These are phyloP conservation scores for Ahaetulla prasina DNA, from an alignment of 2,113 vertebrate genomes.

Conservation along the genomic window DNA sequence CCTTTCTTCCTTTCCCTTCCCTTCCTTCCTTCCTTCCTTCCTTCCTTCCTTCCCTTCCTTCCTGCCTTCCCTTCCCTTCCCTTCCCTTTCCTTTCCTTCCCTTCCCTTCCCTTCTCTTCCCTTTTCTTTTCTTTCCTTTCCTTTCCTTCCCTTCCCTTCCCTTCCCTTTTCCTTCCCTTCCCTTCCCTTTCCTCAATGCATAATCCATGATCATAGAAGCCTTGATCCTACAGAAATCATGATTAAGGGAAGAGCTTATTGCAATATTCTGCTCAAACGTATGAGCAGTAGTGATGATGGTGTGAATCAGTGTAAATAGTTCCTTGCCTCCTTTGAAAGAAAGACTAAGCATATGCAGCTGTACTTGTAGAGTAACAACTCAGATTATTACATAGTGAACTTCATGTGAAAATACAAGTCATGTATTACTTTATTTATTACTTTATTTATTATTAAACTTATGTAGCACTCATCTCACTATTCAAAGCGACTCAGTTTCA, in stretches of 20 bases:
- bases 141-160: fast-evolving
- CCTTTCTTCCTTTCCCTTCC: too few relatives aligned
- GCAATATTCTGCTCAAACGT: not conserved
- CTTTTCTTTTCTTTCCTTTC: too few relatives aligned
- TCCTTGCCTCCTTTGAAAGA: not conserved
- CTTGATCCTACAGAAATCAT: not conserved
- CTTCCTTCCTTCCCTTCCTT: too few relatives aligned
- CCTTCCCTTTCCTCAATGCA: not conserved
- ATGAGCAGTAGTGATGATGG: not conserved
- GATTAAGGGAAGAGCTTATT: not conserved
- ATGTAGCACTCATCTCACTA: not conserved
- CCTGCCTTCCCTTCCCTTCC: too few relatives aligned
- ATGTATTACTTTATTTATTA: not conserved
- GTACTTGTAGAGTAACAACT: not conserved
- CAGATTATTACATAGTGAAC: not conserved
- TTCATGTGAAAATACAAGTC: not conserved
- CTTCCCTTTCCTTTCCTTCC: too few relatives aligned
- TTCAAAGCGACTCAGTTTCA: not conserved
- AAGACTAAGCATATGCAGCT: not conserved
- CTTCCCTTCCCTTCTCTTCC: too few relatives aligned
- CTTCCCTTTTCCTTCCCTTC: too few relatives aligned
- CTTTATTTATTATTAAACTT: not conserved
- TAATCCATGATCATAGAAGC: not conserved
- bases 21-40: too few relatives aligned
- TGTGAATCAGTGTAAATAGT: not conserved